Evolutionary conservation across 1,140 invertebrate genomes (phyloP).

Genomic region (Dendrolimus punctatus): DNA sequence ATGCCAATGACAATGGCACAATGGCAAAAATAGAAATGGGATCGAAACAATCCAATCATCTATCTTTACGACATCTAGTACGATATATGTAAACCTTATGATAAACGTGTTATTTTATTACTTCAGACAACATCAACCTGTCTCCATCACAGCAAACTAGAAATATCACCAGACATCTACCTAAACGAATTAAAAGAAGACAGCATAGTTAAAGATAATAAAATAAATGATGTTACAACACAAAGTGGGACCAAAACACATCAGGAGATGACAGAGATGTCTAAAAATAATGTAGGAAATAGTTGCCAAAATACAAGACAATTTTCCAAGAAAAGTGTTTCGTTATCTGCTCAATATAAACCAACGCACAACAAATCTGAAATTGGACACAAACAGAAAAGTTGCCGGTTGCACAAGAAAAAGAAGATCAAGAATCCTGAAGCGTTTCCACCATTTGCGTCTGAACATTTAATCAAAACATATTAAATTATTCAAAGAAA

Average conservation of each 20-base stretch:
- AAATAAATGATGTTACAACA: slow-evolving; percentile 16
- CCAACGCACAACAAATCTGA: slow-evolving; percentile 59
- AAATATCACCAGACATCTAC: slow-evolving; percentile 29
- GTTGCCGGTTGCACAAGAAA: slow-evolving; percentile 52
- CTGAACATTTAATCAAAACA: slow-evolving; percentile 63
- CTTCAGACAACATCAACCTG: slow-evolving; percentile 57
- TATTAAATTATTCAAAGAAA: slow-evolving; percentile 25
- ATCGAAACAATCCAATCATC: no score
- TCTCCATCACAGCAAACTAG: slow-evolving; percentile 55
- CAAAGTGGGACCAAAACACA: slow-evolving; percentile 17
- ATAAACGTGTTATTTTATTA: not conserved
- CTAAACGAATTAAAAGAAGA: slow-evolving; percentile 17
- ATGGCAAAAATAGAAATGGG: no score
- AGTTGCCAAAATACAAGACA: slow-evolving; percentile 36
- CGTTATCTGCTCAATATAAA: slow-evolving; percentile 44
- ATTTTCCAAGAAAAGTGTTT: slow-evolving; percentile 29
- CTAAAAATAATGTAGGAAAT: slow-evolving; percentile 16
- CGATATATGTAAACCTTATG: no score
- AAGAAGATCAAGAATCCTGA: slow-evolving; percentile 49
- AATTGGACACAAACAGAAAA: slow-evolving; percentile 42
- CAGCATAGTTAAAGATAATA: slow-evolving; percentile 14
- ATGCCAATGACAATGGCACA: no score
- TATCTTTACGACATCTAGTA: no score
- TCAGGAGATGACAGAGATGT: slow-evolving; percentile 8
- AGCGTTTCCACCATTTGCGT: slow-evolving; percentile 35